Percentiles rank a stretch among this genome's conserved stretches.
Evolutionary conservation across 2,888 invertebrate species (phyloP).

Genomic region (Bombyx huttoni): DNA sequence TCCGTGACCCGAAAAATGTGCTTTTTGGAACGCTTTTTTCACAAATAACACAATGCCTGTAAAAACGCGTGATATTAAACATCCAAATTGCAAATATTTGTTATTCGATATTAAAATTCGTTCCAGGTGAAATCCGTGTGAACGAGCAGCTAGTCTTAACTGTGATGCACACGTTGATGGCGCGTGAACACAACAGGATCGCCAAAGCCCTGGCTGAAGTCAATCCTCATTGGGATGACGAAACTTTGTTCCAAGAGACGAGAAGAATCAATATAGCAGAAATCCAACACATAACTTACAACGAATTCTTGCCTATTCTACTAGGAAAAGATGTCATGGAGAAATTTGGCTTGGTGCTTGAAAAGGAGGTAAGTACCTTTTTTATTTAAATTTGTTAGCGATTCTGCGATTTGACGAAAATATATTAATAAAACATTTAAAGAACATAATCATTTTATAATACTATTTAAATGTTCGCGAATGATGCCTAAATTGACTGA

Average conservation of each 20-base stretch:
- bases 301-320: constrained; percentile 90
- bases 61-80: background rate
- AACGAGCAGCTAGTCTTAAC: constrained; percentile 92
- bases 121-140: constrained; percentile 87
- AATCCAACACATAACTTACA: constrained; percentile 91
- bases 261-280: constrained; percentile 87
- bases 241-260: constrained; percentile 90
- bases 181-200: constrained; percentile 90
- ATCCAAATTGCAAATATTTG: background rate
- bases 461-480: too few relatives aligned
- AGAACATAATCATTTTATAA: background rate
- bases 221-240: constrained; percentile 95
- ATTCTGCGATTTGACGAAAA: background rate
- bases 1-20: too few relatives aligned
- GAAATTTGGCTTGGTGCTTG: constrained; percentile 87
- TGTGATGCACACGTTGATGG: constrained; percentile 93
- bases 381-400: background rate
- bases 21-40: too few relatives aligned
- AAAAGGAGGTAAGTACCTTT: constrained; percentile 75
- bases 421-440: background rate
- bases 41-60: too few relatives aligned
- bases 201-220: constrained; percentile 82
- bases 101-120: background rate
- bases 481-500: too few relatives aligned
- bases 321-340: constrained; percentile 93